These are phyloP conservation scores for Diorhabda sublineata DNA, from an alignment of 1,140 invertebrate species.

Conservation along the genomic window DNA sequence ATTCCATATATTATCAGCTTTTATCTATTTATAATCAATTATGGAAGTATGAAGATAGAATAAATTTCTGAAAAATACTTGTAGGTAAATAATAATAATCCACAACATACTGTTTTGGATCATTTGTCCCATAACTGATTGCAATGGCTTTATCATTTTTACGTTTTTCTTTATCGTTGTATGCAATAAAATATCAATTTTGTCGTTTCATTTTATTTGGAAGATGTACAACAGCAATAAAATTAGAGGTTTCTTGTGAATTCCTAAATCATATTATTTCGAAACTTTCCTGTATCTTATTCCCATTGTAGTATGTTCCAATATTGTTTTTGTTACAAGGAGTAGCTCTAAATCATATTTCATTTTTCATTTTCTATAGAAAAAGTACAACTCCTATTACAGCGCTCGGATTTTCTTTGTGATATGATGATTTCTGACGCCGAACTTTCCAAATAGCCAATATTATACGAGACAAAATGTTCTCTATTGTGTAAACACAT, in stretches of 20 bases:
- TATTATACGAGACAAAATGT: conserved; percentile 1
- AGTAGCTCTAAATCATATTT: neutral
- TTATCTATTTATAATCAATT: no score
- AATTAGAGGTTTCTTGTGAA: neutral
- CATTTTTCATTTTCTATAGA: neutral
- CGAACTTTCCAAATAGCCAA: neutral
- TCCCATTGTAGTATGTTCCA: neutral
- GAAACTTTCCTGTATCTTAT: neutral
- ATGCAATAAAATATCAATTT: no score
- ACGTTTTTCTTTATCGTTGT: no score
- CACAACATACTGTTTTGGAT: no score
- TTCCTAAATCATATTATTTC: neutral
- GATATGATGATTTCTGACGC: neutral
- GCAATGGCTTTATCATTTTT: no score
- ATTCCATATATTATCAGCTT: no score
- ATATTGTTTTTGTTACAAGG: neutral
- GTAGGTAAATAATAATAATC: no score
- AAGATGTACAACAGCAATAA: neutral
- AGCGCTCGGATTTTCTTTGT: neutral
- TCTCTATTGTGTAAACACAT: conserved; percentile 11
- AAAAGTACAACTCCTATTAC: conserved; percentile 2
- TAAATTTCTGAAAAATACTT: no score
- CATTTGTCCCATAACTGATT: no score
- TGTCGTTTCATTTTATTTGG: no score
- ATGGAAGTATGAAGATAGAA: no score